Conservation (phyloP, 2,797 vertebrate genomes). For the Crenichthys baileyi region DNA sequence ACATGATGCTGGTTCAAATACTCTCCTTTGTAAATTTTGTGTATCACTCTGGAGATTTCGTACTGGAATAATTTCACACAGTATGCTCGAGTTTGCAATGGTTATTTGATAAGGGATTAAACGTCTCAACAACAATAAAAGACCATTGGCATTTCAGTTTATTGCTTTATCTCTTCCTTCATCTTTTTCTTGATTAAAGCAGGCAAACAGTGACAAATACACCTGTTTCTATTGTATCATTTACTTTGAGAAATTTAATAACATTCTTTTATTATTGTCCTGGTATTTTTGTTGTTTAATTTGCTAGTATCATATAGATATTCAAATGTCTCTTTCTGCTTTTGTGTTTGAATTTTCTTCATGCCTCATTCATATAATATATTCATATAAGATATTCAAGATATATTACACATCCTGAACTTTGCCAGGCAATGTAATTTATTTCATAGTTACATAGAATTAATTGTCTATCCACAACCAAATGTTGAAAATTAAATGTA, state of each 20-base stretch:
- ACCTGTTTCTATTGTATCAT: slow-evolving; percentile 20
- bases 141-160: slow-evolving; percentile 58
- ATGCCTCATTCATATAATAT: background rate
- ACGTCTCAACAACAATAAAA: slow-evolving; percentile 57
- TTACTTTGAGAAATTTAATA: slow-evolving; percentile 30
- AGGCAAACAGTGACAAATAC: slow-evolving; percentile 34
- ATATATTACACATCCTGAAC: too few relatives aligned
- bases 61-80: slow-evolving; percentile 38
- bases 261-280: slow-evolving; percentile 50
- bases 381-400: too few relatives aligned
- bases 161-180: slow-evolving; percentile 65
- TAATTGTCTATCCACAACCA: background rate
- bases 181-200: slow-evolving; percentile 65
- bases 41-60: slow-evolving; percentile 26
- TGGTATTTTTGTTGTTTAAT: slow-evolving; percentile 38
- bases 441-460: background rate
- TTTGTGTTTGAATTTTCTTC: background rate
- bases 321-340: slow-evolving; percentile 25
- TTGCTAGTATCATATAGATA: slow-evolving; percentile 9
- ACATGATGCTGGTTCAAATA: background rate
- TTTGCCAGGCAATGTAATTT: too few relatives aligned
- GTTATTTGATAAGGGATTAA: slow-evolving; percentile 66
- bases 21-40: background rate
- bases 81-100: slow-evolving; percentile 26
- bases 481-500: background rate